Evolutionary conservation across 2,888 invertebrate species (phyloP), one percentile per base, ranked within the genome.

Genomic region (Dendrolimus houi): DNA sequence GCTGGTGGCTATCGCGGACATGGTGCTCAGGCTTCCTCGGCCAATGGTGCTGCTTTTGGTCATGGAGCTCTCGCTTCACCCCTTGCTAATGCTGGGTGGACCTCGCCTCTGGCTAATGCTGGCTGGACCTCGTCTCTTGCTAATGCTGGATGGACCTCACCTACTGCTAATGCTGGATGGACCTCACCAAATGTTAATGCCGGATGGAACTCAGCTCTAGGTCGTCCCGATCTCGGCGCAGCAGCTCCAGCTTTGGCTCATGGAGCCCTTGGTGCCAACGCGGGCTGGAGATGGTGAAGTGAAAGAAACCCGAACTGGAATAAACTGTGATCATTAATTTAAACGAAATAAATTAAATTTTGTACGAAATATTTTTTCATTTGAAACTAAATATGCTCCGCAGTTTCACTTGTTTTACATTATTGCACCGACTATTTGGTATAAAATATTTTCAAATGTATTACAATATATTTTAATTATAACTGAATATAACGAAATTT

Each of bases 231-330:
- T 10, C 12, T 47, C 3, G 47, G 47, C 12, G 12, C 12, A 47
- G 9, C 9, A 47, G 12, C 47, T 47, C 62, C 66, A n/a, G 60
- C 65, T 52, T 56, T 61, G 8, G 58, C 60, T 9, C 56, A 60
- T 29, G 61, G 59, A 57, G 64, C 63, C 41, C 54, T 57, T 41
- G 59, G 60, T 7, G 60, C 60, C 9, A 47, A 47, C 12, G 56
- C 53, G 41, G n/a, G 40, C 52, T 47, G 47, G 47, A 47, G 47
- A 9, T 47, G 47, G 47, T 47, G 47, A 47, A 47, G 9, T 47
- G 9, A 47, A 47, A 47, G 9, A 47, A 47, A 12, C 47, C 52
- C 60, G 42, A 60, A 66, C 65, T 66, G 62, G 57, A 56, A 47
- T 47, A 12, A 47, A 8, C 47, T 47, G 47, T 47, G 47, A 47